Conservation (phyloP, 1,140 invertebrate species). For the Amyelois transitella region DNA sequence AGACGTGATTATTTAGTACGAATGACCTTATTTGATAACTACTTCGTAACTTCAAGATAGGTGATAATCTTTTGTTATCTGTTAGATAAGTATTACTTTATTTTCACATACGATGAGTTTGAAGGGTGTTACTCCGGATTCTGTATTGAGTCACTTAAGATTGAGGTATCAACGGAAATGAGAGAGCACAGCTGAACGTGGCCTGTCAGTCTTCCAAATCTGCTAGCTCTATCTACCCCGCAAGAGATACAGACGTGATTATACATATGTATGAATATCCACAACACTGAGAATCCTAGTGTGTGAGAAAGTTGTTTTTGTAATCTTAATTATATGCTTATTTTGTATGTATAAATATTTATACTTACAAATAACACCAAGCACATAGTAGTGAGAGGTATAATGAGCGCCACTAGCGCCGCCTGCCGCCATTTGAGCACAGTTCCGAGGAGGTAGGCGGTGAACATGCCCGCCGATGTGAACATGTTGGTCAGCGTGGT, state of each 20-base stretch:
- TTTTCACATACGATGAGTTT: not conserved
- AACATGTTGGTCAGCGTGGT: slow-evolving; percentile 79
- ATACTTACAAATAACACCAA: slow-evolving; percentile 76
- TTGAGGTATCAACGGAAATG: no score
- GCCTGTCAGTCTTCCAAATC: no score
- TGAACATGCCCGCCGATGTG: slow-evolving; percentile 79
- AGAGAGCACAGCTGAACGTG: no score
- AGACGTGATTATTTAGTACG: no score
- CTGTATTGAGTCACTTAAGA: not conserved
- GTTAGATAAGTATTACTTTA: not conserved
- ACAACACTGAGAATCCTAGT: no score
- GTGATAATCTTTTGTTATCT: not conserved
- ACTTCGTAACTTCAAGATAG: not conserved
- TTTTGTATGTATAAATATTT: not conserved
- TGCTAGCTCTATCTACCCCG: no score
- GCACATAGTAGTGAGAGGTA: slow-evolving; percentile 77
- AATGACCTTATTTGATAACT: not conserved
- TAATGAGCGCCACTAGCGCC: slow-evolving; percentile 76
- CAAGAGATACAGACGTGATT: no score
- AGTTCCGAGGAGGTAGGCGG: slow-evolving; percentile 78
- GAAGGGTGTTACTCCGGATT: not conserved
- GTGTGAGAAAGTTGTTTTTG: no score
- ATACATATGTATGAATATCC: no score
- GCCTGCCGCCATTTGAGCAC: slow-evolving; percentile 79
- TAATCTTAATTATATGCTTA: no score